A percentile compares a stretch with the other conserved stretches of the same genome.
phyloP scores from a whole-genome alignment of 2,797 vertebrate genomes.

The Sebastes vulpes region DNA sequence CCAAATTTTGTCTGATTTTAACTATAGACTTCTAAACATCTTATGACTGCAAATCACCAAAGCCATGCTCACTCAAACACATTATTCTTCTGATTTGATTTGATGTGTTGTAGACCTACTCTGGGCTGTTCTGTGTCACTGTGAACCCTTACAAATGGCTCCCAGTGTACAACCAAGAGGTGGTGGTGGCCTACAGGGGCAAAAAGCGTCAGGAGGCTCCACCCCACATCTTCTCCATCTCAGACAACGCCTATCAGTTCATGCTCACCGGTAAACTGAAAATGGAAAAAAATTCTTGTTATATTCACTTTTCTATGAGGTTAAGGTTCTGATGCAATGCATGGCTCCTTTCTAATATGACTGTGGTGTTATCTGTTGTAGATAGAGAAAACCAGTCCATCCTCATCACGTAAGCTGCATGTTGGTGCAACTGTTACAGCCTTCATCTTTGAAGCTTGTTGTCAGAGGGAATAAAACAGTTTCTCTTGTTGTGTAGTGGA shows the following conservation, averaged over 20 bases:
- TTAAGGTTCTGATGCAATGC: neutral
- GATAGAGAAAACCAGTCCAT: slow-evolving; percentile 92
- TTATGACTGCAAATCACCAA: neutral
- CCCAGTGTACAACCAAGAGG: slow-evolving; percentile 86
- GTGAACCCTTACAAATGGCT: slow-evolving; percentile 77
- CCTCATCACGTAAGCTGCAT: slow-evolving; percentile 89
- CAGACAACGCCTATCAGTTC: slow-evolving; percentile 87
- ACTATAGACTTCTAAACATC: neutral
- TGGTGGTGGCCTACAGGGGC: slow-evolving; percentile 71
- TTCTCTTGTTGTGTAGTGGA: slow-evolving; percentile 74
- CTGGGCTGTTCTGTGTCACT: slow-evolving; percentile 73
- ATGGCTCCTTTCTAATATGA: neutral
- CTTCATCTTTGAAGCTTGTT: neutral
- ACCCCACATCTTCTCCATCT: slow-evolving; percentile 80
- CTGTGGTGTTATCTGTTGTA: slow-evolving; percentile 39
- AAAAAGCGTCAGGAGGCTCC: slow-evolving; percentile 74
- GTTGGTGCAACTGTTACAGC: neutral
- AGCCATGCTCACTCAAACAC: neutral
- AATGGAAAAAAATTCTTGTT: neutral
- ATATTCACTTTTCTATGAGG: neutral
- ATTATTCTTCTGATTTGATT: neutral
- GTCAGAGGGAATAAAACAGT: neutral
- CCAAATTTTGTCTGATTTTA: neutral
- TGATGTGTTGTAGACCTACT: slow-evolving; percentile 55
- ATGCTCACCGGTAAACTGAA: slow-evolving; percentile 87